Base-by-base conservation (phyloP, 1,140 invertebrate genomes). In the Parapsyche elsis region DNA sequence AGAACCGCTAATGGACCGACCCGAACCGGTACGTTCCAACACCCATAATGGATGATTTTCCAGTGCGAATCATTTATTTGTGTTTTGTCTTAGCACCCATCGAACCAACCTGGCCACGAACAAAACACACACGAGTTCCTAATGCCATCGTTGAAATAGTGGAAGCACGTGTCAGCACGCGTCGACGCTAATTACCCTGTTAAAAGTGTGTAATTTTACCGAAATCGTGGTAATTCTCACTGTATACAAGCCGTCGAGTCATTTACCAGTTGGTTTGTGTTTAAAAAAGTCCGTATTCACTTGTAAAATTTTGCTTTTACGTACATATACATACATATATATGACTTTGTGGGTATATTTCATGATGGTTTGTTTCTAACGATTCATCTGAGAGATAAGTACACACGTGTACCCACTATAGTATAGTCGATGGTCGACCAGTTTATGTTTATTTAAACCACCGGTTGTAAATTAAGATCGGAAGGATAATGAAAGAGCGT, bases 351-450 rank as follows among this genome's bases (percentile, higher is more conserved):
- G 26, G 71, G 71, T 73, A 2, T 26, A 7, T 38, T 7, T 7
- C 71, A 30, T 73, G 71, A 73, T 73, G 26, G 71, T 73, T 5
- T 73, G 30, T 38, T 23, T 21, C 14, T 73, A 45, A n/a, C 24
- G 71, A 73, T 73, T 73, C 71, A 38, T 30, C 71, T 73, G 38
- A 30, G 71, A 73, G 71, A 73, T 73, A 73, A 73, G 71, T 26
- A 45, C 71, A 45, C 7, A 23, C 7, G 59, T n/a, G n/a, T n/a
- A n/a, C n/a, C n/a, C n/a, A n/a, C n/a, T n/a, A n/a, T n/a, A n/a
- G n/a, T n/a, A 38, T 38, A 38, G 24, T 73, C 71, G 71, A 30
- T 45, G 71, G 71, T 73, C 71, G 38, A 73, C 71, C 12, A 73
- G 71, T 73, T 73, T 38, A 73, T 73, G 30, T 73, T 73, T 73